phyloP scores from a whole-genome alignment of 2,888 invertebrate species.

The Troides helena region DNA sequence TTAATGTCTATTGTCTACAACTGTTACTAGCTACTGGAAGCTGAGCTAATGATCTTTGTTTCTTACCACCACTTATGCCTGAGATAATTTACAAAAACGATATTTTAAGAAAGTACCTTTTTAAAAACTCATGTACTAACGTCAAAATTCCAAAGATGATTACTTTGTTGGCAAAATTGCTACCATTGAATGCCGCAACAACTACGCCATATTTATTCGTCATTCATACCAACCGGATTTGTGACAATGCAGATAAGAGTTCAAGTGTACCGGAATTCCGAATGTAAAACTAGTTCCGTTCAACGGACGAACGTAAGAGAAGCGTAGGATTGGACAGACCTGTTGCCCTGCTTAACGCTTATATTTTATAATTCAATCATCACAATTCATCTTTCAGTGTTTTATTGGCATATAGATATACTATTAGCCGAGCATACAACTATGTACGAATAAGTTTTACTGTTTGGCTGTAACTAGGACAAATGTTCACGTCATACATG shows the following conservation, averaged over 20 bases:
- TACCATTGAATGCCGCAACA: slow-evolving; percentile 4
- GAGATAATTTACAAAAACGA: no score
- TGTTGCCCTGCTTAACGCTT: background rate
- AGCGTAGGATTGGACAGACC: slow-evolving; percentile 3
- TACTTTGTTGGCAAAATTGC: slow-evolving; percentile 9
- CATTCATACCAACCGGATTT: slow-evolving; percentile 29
- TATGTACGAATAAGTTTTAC: no score
- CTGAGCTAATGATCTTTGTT: slow-evolving; percentile 18
- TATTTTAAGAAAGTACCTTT: background rate
- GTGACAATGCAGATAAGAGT: slow-evolving; percentile 29
- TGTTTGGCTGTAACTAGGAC: background rate
- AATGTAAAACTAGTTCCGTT: slow-evolving; percentile 31
- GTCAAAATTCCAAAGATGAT: background rate
- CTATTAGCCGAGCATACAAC: background rate
- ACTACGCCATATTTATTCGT: slow-evolving; percentile 26
- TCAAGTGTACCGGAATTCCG: slow-evolving; percentile 31
- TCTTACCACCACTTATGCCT: background rate
- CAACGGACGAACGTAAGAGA: slow-evolving; percentile 24
- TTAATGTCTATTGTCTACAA: slow-evolving; percentile 21
- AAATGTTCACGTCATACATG: background rate
- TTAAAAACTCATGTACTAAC: background rate
- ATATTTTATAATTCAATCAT: no score
- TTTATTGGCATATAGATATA: background rate
- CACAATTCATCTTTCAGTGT: no score
- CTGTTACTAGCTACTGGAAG: background rate